Evolutionary conservation across 2,797 vertebrate genomes (phyloP).

Genomic region (Poeciliopsis paucimaculata): DNA sequence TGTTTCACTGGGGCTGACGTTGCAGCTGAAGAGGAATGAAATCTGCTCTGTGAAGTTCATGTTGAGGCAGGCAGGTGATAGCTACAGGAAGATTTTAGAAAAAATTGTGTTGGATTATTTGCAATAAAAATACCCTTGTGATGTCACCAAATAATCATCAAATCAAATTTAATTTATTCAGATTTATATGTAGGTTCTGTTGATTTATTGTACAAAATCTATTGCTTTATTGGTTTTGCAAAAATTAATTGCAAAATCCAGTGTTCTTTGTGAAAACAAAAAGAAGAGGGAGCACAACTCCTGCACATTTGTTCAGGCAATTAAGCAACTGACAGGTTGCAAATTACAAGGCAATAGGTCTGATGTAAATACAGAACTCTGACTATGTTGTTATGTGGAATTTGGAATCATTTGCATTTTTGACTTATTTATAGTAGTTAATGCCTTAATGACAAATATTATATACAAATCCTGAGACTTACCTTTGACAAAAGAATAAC

Average conservation of each 20-base stretch:
- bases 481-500: not conserved
- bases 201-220: not conserved
- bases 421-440: not conserved
- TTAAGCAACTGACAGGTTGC: not conserved
- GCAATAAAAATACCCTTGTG: not conserved
- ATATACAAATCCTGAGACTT: not conserved
- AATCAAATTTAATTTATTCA: not conserved
- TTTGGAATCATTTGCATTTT: not conserved
- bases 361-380: not conserved
- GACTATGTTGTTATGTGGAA: not conserved
- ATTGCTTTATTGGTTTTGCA: not conserved
- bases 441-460: not conserved
- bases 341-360: not conserved
- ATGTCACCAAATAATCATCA: not conserved
- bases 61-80: slow-evolving; percentile 18
- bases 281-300: not conserved
- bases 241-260: not conserved
- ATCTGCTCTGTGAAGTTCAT: slow-evolving; percentile 67
- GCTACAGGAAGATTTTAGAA: slow-evolving; percentile 1
- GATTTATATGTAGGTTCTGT: not conserved
- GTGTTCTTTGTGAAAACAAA: not conserved
- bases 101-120: not conserved
- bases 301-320: not conserved
- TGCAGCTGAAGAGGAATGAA: slow-evolving; percentile 71
- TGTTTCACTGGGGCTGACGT: slow-evolving; percentile 63